Evolutionary conservation across 2,888 invertebrate genomes (phyloP).

Genomic region (Ceraclea dissimilis): DNA sequence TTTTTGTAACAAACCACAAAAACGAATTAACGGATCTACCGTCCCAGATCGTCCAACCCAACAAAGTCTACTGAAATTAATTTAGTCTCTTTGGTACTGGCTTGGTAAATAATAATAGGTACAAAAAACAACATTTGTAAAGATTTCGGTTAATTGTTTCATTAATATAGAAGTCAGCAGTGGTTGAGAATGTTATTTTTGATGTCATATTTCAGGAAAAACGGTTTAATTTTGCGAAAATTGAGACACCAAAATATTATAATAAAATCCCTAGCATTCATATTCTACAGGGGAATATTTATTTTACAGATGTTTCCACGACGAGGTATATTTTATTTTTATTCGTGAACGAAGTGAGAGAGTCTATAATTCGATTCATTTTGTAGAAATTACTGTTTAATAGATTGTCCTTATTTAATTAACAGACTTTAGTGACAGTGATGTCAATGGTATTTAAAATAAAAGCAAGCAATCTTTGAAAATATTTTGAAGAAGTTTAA

Average conservation of each 20-base stretch:
- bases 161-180: not conserved
- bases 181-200: not conserved
- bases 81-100: conserved; percentile 14
- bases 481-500: no score
- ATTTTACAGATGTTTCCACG: no score
- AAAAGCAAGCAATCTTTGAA: no score
- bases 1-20: conserved; percentile 10
- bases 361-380: no score
- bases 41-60: conserved; percentile 9
- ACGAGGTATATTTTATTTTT: no score
- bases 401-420: no score
- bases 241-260: not conserved
- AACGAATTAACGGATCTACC: conserved; percentile 21
- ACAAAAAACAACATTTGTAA: not conserved
- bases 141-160: not conserved
- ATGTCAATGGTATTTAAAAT: no score
- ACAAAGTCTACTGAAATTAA: conserved; percentile 23
- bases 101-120: not conserved
- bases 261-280: not conserved
- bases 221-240: not conserved
- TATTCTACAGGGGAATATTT: no score
- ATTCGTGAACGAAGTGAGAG: no score
- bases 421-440: no score
- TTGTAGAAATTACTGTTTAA: no score
- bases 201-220: not conserved